Percentiles rank a stretch among this genome's conserved stretches.
Conservation (phyloP, 2,113 vertebrate genomes). For the Gavialis gangeticus region DNA sequence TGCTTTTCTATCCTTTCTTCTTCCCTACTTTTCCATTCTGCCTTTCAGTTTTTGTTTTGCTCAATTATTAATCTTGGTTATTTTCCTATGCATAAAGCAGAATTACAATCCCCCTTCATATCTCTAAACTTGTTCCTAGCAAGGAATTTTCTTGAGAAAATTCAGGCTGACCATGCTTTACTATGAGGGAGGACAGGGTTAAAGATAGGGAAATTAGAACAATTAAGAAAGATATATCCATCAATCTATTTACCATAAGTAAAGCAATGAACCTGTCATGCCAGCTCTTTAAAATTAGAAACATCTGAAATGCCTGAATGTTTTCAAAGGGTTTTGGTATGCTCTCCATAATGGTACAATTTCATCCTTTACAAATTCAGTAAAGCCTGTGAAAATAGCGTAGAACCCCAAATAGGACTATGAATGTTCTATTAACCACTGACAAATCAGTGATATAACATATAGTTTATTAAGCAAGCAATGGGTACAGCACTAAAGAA, state of each 20-base stretch:
- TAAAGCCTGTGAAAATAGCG: background rate
- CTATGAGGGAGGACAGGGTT: background rate
- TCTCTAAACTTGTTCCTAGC: background rate
- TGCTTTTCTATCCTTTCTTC: background rate
- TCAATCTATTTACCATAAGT: background rate
- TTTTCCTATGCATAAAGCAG: background rate
- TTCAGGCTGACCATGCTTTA: too few species aligned
- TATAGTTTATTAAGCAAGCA: background rate
- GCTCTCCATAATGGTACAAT: background rate
- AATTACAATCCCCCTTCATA: background rate
- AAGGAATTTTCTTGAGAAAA: background rate
- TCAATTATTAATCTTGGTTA: rapidly evolving
- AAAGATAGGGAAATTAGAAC: background rate
- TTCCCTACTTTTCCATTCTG: background rate
- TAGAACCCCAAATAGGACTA: background rate
- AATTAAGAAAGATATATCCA: background rate
- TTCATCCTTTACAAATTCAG: background rate
- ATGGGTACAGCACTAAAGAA: background rate
- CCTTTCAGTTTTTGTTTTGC: background rate
- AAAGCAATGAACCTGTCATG: rapidly evolving
- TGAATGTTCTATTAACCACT: background rate
- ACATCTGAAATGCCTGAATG: background rate
- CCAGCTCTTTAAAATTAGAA: background rate
- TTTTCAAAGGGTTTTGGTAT: background rate
- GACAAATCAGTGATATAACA: background rate